A percentile compares a stretch with the other conserved stretches of the same genome.
phyloP scores from a whole-genome alignment of 2,113 vertebrate species.

The Trichomycterus rosablanca region DNA sequence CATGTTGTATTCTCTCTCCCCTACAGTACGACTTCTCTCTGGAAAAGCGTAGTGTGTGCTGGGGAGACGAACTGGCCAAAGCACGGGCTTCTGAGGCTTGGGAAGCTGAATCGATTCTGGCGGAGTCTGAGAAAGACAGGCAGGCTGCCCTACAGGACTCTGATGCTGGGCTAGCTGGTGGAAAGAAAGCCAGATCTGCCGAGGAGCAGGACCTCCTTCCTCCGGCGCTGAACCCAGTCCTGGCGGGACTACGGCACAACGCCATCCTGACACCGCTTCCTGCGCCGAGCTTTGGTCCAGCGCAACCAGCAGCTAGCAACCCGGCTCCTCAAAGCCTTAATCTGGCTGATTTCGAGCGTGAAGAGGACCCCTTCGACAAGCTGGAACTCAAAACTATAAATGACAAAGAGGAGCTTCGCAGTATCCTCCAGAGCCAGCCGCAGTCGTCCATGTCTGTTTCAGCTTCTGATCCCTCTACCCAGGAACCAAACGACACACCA shows the following conservation, averaged over 20 bases:
- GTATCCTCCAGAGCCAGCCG: constrained; percentile 81
- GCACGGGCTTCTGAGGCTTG: constrained; percentile 70
- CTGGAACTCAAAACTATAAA: constrained; percentile 92
- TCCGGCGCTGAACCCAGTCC: constrained; percentile 85
- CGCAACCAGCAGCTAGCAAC: constrained; percentile 71
- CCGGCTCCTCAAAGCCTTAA: constrained; percentile 81
- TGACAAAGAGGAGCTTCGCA: constrained; percentile 90
- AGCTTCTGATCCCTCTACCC: constrained; percentile 36
- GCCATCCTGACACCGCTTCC: constrained; percentile 91
- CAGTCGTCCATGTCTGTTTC: constrained; percentile 58
- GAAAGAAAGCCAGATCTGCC: constrained; percentile 48
- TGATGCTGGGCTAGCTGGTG: constrained; percentile 46
- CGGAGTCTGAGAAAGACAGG: constrained; percentile 42
- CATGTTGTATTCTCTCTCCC: no score
- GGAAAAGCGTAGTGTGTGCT: constrained; percentile 81
- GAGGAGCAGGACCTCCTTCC: constrained; percentile 71
- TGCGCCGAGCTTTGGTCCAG: constrained; percentile 76
- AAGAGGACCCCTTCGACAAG: constrained; percentile 96
- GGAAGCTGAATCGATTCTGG: constrained; percentile 64
- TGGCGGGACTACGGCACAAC: constrained; percentile 85
- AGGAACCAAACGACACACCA: constrained; percentile 50
- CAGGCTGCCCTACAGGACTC: constrained; percentile 47
- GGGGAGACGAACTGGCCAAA: constrained; percentile 81
- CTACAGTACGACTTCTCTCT: constrained; percentile 91
- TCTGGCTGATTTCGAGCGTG: constrained; percentile 93